Evolutionary conservation across 2,797 vertebrate species (phyloP), one percentile per base, ranked within the genome.

Genomic region (Channa striata): DNA sequence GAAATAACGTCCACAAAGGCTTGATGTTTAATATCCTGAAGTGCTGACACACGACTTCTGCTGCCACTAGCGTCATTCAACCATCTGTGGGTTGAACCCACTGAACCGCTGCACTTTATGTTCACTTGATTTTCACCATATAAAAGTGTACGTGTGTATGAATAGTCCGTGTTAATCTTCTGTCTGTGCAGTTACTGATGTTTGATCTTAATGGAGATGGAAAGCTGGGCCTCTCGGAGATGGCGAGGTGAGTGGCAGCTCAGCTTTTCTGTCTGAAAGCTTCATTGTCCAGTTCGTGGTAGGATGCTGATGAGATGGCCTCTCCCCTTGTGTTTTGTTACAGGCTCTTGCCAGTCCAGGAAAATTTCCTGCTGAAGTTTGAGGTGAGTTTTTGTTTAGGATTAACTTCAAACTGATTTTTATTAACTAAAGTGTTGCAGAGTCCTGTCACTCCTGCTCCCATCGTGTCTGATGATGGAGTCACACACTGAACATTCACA

Each of bases 151-250:
- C n/a, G 20, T 54, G n/a, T 20, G 8, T 39, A 1, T 39, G 4
- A 57, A 17, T 34, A 19, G 14, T 2, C 37, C 12, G 10, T 71
- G 59, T 60, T 72, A 19, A 69, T 80, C 66, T 54, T 80, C 56
- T 79, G 58, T 84, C 23, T 75, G 34, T 74, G 51, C 89, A 99
- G 98, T 93, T 99, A 37, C 95, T 89, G 77, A 99, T 99, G 96
- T 99, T 99, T 39, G 98, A 99, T 89, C 91, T 96, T 63, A 99
- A 99, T 0, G 97, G 97, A 0, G 98, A 99, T 0, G 98, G 97
- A 23, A 99, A 99, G 68, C 90, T 99, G 76, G 96, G 97, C 23
- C 95, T 99, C 60, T 98, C 97, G 0, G 98, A 99, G 92, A 99
- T 99, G 97, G 97, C 98, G 36, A 96, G 97, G 98, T 98, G 87